phyloP scores from a whole-genome alignment of 2,797 vertebrate genomes.

The Chrysocyon brachyurus region DNA sequence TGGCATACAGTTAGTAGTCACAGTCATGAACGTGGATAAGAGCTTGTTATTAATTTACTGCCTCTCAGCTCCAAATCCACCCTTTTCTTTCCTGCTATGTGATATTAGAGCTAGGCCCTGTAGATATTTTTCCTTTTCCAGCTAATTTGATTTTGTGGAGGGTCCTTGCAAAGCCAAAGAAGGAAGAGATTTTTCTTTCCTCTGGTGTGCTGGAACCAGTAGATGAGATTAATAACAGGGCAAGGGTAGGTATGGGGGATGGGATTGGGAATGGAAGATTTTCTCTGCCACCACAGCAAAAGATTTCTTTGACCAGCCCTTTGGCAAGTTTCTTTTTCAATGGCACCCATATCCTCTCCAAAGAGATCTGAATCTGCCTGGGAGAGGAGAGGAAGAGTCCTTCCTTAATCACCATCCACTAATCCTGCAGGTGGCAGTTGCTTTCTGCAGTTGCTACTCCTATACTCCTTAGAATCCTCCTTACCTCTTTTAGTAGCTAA shows the following conservation, averaged over 20 bases:
- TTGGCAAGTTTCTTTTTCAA: background rate
- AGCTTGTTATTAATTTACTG: background rate
- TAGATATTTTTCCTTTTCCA: background rate
- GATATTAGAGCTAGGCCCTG: background rate
- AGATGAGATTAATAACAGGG: background rate
- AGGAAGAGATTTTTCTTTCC: background rate
- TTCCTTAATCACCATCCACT: background rate
- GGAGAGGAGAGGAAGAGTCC: background rate
- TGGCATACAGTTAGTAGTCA: background rate
- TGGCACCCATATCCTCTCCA: background rate
- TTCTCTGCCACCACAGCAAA: background rate
- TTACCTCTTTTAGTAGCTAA: background rate
- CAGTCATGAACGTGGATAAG: background rate
- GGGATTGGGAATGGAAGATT: accelerated
- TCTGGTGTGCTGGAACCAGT: background rate
- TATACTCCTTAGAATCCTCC: background rate
- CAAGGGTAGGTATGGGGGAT: no score
- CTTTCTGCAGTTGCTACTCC: background rate
- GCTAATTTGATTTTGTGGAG: background rate
- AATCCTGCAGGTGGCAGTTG: background rate
- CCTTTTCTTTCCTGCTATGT: background rate
- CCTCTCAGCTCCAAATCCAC: background rate
- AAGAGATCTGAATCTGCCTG: background rate
- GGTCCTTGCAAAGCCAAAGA: background rate
- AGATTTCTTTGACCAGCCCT: background rate